A percentile compares a stretch with the other conserved stretches of the same genome.
Evolutionary conservation across 2,113 vertebrate species (phyloP).

Genomic region (Sceloporus tristichus): DNA sequence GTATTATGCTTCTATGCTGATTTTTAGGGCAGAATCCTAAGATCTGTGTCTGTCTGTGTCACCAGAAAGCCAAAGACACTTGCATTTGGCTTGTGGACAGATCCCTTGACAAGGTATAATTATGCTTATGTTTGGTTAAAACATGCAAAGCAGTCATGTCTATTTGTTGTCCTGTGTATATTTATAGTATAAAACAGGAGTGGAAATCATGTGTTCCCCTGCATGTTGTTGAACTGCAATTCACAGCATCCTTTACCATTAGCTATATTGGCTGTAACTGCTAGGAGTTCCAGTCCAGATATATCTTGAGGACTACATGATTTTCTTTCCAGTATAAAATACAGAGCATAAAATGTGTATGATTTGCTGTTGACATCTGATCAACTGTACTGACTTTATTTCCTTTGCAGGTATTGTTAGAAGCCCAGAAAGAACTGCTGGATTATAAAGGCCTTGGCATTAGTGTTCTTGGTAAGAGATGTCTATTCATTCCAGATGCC

Average conservation of each 20-base stretch:
- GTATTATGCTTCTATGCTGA: too few species aligned
- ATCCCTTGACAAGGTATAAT: too few species aligned
- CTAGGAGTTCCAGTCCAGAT: not conserved
- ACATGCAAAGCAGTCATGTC: too few species aligned
- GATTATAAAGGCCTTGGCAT: slow-evolving; percentile 89
- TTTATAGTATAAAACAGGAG: not conserved
- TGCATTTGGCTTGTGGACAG: too few species aligned
- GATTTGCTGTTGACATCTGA: not conserved
- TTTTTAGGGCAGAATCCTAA: too few species aligned
- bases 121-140: too few species aligned
- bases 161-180: too few species aligned
- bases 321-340: not conserved
- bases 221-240: too few species aligned
- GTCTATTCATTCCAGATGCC: slow-evolving; percentile 3
- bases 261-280: too few species aligned
- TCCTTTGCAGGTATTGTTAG: slow-evolving; percentile 87
- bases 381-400: slow-evolving; percentile 32
- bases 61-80: too few species aligned
- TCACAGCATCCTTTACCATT: too few species aligned
- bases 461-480: slow-evolving; percentile 93
- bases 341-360: not conserved
- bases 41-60: too few species aligned
- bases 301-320: not conserved
- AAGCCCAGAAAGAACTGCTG: slow-evolving; percentile 92
- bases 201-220: not conserved